Evolutionary conservation across 2,888 invertebrate genomes (phyloP), one percentile per base, ranked within the genome.

Genomic region (Drosophila anceps): DNA sequence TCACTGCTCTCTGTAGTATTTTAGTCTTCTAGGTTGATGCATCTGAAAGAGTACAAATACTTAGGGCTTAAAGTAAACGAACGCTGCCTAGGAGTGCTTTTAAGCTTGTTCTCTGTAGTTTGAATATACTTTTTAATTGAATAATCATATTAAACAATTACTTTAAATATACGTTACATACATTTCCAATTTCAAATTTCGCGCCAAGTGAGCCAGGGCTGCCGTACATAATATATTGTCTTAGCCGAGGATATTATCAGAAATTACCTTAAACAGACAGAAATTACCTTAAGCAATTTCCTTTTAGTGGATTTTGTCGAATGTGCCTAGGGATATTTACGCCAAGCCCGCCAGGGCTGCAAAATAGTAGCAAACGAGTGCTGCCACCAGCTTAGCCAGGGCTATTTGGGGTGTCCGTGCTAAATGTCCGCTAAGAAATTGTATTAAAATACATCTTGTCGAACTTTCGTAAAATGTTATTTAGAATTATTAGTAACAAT

Each of bases 1-100:
- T 78, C 3, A 27, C 35, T n/a, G 18, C 15, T 18, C n/a, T 73
- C 31, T 46, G 15, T 39, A 10, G 9, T 31, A 48, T 69, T 44
- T 35, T 69, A 33, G 18, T 33, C 9, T 33, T 43, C 4, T 50
- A 50, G 31, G 13, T 3, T 4, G 18, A 13, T 31, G 18, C 55
- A 58, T 8, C 43, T 70, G 29, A 57, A 53, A 7, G n/a, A 54
- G 65, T 64, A 69, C 73, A 69, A 73, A 33, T 18, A 35, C 12
- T 24, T 35, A 8, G 31, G 2, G 6, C 18, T n/a, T n/a, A 18
- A 4, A 31, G 1, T 10, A 48, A 41, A 8, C 9, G 1, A 41
- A 18, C 2, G 41, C 39, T 35, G 39, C 18, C 2, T 18, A 39
- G 1, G n/a, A 13, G 7, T 39, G 15, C n/a, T 39, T 39, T 2